Base-by-base conservation (phyloP, 1,140 invertebrate species). In the Anastrepha ludens region DNA sequence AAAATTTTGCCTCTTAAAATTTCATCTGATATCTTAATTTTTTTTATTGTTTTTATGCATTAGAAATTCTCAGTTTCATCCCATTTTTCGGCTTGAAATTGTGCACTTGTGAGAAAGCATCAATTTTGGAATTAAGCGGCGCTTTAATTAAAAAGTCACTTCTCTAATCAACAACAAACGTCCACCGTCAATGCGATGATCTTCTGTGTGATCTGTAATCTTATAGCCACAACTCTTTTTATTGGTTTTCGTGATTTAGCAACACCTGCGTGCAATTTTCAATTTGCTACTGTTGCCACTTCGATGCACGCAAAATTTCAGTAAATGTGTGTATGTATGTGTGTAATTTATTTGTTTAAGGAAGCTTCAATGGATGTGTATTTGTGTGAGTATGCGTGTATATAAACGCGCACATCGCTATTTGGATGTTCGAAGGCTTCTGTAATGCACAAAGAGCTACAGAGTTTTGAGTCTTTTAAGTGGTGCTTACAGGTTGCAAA, bases 241-340 rank as follows among this genome's bases (percentile, higher is more conserved):
- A 74, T 74, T 74, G 2, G 5, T n/a, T 44, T 74, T 74, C 67
- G 67, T 74, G 67, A 74, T 74, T 74, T 74, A 13, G 67, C 67
- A 74, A 74, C 67, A 74, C 67, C 67, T 74, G 67, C 67, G 39
- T 74, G 67, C 67, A 47, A 47, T 74, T 74, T 74, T 67, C 3
- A 15, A 15, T 13, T n/a, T 29, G 11, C 67, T 47, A 74, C 41
- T 39, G 41, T 70, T 9, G 29, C 39, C 15, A 41, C 1, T 13
- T 5, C 0, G 60, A 11, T 15, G 60, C 9, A 17, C 17, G 60
- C 13, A 62, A n/a, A 47, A 17, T 74, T 74, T 17, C 13, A 41
- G 62, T 20, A 0, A 60, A 17, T 64, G n/a, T 20, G 62, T 4
- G 1, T 64, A 64, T 15, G n/a, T 0, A 29, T n/a, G 5, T 8